Base-by-base conservation (phyloP, 1,140 invertebrate genomes). In the Megalopta genalis region DNA sequence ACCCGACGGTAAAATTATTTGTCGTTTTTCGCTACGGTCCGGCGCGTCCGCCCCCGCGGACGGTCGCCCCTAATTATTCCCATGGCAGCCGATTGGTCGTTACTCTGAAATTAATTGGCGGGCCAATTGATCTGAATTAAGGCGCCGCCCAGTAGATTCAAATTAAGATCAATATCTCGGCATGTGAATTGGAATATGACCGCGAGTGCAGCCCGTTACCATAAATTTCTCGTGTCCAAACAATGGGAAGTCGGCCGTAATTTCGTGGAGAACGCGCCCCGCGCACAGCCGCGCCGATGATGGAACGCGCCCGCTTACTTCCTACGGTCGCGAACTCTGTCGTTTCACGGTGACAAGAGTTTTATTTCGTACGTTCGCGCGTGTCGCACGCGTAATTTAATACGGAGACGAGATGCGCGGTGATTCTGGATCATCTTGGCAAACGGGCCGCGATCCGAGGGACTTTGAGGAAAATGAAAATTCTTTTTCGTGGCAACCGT, bases 81-180 rank as follows among this genome's bases (percentile, higher is more conserved):
- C 71, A 71, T 71, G 73, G 23, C 69, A 67, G 59, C 27, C 73
- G 69, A 81, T 83, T 72, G 78, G 60, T 59, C 81, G 77, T 84
- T 83, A 83, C 60, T 73, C 77, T 25, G 57, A 2, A 84, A 85
- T 85, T 85, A 84, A 85, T 83, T 83, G 60, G 74, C 39, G 59
- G 72, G 23, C 67, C 83, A 84, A 85, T 83, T 85, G 82, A 84
- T 84, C 77, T 81, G 77, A 83, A 83, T 83, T 85, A 77, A 84
- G 65, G 73, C 69, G 72, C 63, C 72, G 72, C 77, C 77, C 71
- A 81, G 69, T 77, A 74, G 67, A 86, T 86, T 86, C 84, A 86
- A 85, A 86, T 86, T 85, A 82, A 86, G 83, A 84, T 86, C 79
- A 86, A 86, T 85, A 85, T 84, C 70, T 81, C 76, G 72, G 54